Base-by-base conservation (phyloP, 2,113 vertebrate genomes). In the Phaetusa simplex region DNA sequence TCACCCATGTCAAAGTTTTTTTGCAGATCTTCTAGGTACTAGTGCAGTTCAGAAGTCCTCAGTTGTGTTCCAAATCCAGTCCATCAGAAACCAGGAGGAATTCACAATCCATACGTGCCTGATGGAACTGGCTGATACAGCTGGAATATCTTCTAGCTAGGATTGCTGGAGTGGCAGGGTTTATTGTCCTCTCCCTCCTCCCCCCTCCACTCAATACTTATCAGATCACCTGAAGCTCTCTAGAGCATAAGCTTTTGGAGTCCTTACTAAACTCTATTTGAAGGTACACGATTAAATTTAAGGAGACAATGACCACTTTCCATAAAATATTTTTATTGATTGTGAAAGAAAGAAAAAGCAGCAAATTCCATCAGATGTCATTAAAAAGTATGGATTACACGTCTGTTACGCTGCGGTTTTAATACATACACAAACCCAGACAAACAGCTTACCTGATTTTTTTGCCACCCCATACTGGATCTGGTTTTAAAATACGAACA, bases 251-350 rank as follows among this genome's bases (percentile, higher is more conserved):
- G 38, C 83, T 82, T 64, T 42, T 45, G 1, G 20, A 65, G 72
- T 47, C 43, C 81, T 66, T 72, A 32, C 29, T 50, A 58, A 47
- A 43, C 34, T 64, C 59, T 43, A 4, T 3, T 42, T 65, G 66
- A 80, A 94, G 58, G 78, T 21, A 96, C 81, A 82, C 4, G 0
- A 93, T 88, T 93, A 82, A 74, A 97, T 80, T 96, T 96, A 98
- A 97, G 92, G 93, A 98, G 83, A 98, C 97, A 95, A 95, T 82
- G 96, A 98, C 97, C 91, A 97, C 91, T 67, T 98, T 98, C 96
- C 85, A 86, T 22, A 95, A 97, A 98, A 97, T 77, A 74, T 32
- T 97, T 98, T 98, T 98, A 98, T 98, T 98, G 96, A 95, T 93
- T 71, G 65, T 59, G 59, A 85, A 91, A 81, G 78, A 36, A 81